phyloP scores from a whole-genome alignment of 2,113 vertebrate genomes.

The Clupea harengus region DNA sequence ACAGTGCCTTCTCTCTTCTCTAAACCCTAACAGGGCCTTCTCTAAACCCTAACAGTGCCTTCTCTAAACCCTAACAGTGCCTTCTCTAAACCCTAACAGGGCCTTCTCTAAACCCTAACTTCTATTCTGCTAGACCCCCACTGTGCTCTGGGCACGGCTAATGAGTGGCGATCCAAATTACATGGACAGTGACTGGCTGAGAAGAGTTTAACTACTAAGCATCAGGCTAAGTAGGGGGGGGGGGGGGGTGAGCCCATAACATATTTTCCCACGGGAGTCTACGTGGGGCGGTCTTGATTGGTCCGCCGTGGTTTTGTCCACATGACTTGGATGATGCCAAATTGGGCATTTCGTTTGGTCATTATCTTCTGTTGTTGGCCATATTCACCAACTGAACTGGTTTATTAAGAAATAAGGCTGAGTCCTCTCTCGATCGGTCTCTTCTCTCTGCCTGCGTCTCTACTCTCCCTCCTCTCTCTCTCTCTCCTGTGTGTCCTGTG shows the following conservation, averaged over 20 bases:
- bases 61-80: background rate
- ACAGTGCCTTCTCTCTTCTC: no score
- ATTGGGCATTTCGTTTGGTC: background rate
- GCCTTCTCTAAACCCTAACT: no score
- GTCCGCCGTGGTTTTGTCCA: background rate
- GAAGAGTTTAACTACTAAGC: background rate
- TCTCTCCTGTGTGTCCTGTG: background rate
- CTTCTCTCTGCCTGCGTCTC: background rate
- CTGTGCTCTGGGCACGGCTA: background rate
- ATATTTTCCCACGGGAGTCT: background rate
- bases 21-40: background rate
- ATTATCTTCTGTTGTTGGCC: background rate
- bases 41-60: no score
- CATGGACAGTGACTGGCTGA: background rate
- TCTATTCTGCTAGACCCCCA: background rate
- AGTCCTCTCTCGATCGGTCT: background rate
- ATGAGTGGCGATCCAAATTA: background rate
- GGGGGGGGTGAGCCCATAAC: background rate
- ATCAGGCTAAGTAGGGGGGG: background rate
- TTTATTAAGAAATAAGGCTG: background rate
- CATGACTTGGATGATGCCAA: background rate
- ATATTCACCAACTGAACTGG: no score
- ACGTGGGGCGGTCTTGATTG: background rate
- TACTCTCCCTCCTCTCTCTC: background rate
- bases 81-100: no score